Percentiles rank a stretch among this genome's conserved stretches.
phyloP scores from a whole-genome alignment of 2,888 invertebrate genomes.

The Drosophila helvetica region DNA sequence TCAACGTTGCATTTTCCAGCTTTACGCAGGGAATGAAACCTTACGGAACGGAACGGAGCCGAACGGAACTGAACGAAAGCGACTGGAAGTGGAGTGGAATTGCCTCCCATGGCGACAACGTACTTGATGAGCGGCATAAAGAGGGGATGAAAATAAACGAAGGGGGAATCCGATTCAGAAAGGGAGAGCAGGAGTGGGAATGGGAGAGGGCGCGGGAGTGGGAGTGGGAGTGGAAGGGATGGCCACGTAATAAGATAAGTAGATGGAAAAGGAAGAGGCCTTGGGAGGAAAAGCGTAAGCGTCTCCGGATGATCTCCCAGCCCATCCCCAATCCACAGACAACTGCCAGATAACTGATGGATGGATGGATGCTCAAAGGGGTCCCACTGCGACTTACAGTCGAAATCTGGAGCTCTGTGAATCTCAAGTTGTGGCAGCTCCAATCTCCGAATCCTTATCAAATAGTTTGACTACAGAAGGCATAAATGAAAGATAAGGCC shows the following conservation, averaged over 20 bases:
- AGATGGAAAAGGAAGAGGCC: background rate
- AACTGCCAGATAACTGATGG: background rate
- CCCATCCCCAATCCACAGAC: background rate
- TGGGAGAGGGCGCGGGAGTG: background rate
- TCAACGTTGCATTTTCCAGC: constrained; percentile 71
- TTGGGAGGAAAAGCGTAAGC: too few relatives aligned
- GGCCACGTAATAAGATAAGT: constrained; percentile 41
- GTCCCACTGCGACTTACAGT: background rate
- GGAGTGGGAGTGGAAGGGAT: background rate
- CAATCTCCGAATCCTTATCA: background rate
- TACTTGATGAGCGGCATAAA: constrained; percentile 26
- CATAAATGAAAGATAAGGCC: background rate
- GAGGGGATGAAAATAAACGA: constrained; percentile 2
- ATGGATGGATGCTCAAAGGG: background rate
- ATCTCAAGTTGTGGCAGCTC: background rate
- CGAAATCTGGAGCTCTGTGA: background rate
- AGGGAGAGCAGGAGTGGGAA: background rate
- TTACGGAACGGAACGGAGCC: constrained; percentile 16
- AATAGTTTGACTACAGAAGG: constrained; percentile 35
- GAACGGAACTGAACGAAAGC: constrained; percentile 7
- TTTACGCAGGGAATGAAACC: constrained; percentile 48
- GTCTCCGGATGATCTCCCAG: background rate
- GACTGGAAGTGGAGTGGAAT: constrained; percentile 41
- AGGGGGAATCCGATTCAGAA: background rate
- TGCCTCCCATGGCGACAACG: constrained; percentile 46